Evolutionary conservation across 2,797 vertebrate genomes (phyloP).

Genomic region (Avahi laniger): DNA sequence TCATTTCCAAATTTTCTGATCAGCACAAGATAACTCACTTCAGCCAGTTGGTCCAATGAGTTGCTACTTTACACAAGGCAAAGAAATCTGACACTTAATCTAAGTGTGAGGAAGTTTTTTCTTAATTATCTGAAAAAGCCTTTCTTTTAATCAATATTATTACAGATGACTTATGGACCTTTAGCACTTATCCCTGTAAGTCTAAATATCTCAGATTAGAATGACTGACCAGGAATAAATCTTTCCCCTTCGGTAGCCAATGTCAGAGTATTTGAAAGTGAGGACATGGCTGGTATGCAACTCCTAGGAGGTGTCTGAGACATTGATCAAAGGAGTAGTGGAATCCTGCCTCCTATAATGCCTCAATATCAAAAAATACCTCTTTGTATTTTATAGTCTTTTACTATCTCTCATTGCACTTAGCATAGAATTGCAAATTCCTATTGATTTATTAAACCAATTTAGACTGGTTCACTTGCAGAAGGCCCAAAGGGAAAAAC

Average conservation of each 20-base stretch:
- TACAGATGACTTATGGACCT: neutral
- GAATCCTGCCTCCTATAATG: neutral
- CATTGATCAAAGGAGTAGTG: neutral
- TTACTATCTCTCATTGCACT: constrained; percentile 56
- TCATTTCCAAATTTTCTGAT: neutral
- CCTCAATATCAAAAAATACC: constrained; percentile 5
- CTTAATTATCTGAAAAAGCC: neutral
- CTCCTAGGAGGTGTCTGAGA: neutral
- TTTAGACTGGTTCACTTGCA: constrained; percentile 65
- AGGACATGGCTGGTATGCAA: neutral
- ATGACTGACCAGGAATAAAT: neutral
- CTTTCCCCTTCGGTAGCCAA: neutral
- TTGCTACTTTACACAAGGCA: neutral
- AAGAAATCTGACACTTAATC: neutral
- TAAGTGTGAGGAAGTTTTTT: neutral
- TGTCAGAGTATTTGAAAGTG: neutral
- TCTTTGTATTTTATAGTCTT: constrained; percentile 28
- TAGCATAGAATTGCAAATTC: constrained; percentile 74
- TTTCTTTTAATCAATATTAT: neutral
- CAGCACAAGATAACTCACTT: neutral
- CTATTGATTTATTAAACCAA: constrained; percentile 72
- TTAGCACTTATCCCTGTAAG: neutral
- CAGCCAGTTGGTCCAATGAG: neutral
- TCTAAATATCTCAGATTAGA: neutral
- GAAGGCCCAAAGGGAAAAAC: constrained; percentile 59